Base-by-base conservation (phyloP, 2,888 invertebrate genomes). In the Conchocele bisecta region DNA sequence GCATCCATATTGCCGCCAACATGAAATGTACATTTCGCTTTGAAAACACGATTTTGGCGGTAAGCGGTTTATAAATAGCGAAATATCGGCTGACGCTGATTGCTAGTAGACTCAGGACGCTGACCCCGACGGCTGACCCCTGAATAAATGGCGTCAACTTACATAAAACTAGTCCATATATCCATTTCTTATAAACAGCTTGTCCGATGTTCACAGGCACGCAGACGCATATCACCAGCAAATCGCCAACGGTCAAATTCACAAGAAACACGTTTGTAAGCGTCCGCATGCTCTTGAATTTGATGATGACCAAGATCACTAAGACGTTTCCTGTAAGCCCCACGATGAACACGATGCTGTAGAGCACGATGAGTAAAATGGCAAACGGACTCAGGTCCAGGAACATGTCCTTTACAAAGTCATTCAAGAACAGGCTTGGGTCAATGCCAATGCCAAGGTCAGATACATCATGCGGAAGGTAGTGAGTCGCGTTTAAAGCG, bases 181-280 rank as follows among this genome's bases (percentile, higher is more conserved):
- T 66, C 80, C 83, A 86, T 50, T 84, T 79, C 41, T 70, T 67
- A 72, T 87, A 86, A n/a, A 87, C 64, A 37, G 79, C 82, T 35
- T 64, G 79, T 11, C 85, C 84, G 9, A 86, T 75, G 0, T 84
- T 86, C 6, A 86, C 75, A 1, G 87, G 87, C 53, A 87, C 83
- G 56, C 86, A 86, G 9, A 88, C 76, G 13, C 78, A 56, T 24
- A 84, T 77, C 4, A 88, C 88, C 17, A 86, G 72, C 26, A 88
- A 48, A 61, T 87, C 87, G n/a, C 84, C 85, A 7, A 85, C 51
- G 11, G 86, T 82, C 39, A 87, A 68, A 63, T 86, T 87, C 26
- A 87, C 74, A 15, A 86, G 75, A 56, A 85, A 85, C 17, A 84
- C 81, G 59, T 87, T 86, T 13, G 85, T 88, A 7, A 86, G 35